These are phyloP conservation scores for Lepeophtheirus nordmannii DNA, from an alignment of 2,888 invertebrate genomes.

Conservation along the genomic window DNA sequence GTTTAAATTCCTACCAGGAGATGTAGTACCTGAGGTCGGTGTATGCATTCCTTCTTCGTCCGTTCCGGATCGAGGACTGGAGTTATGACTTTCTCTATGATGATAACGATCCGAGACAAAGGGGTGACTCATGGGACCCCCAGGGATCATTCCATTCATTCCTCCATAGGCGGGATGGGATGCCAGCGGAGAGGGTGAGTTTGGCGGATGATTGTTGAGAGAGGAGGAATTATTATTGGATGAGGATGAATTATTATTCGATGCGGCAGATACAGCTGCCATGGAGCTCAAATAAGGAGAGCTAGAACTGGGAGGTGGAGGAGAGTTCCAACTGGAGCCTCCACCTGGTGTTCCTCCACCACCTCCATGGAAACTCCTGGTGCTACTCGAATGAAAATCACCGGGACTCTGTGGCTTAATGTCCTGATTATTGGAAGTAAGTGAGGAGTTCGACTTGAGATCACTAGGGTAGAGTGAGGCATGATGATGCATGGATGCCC, in stretches of 20 bases:
- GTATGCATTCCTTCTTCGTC: conserved; percentile 23
- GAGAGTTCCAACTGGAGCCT: conserved; percentile 28
- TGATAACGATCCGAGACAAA: conserved; percentile 30
- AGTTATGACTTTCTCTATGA: conserved; percentile 29
- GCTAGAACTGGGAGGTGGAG: conserved; percentile 40
- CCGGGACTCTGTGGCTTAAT: conserved; percentile 33
- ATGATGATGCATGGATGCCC: conserved; percentile 46
- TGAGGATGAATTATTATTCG: conserved; percentile 36
- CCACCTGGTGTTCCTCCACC: conserved; percentile 29
- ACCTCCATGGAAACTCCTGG: not conserved
- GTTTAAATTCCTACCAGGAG: not conserved
- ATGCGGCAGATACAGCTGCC: conserved; percentile 35
- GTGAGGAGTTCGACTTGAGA: conserved; percentile 15
- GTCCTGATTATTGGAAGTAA: conserved; percentile 34
- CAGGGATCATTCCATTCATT: conserved; percentile 52
- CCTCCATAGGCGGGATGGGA: conserved; percentile 43
- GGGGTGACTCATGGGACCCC: conserved; percentile 40
- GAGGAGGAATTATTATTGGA: not conserved
- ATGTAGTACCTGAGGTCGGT: conserved; percentile 23
- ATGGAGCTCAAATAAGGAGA: not conserved
- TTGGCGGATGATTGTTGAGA: conserved; percentile 46
- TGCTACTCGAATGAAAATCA: not conserved
- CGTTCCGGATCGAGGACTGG: conserved; percentile 30
- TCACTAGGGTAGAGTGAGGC: conserved; percentile 9
- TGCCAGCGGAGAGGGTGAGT: conserved; percentile 35